phyloP scores from a whole-genome alignment of 2,113 vertebrate genomes.

The Aegithalos caudatus region DNA sequence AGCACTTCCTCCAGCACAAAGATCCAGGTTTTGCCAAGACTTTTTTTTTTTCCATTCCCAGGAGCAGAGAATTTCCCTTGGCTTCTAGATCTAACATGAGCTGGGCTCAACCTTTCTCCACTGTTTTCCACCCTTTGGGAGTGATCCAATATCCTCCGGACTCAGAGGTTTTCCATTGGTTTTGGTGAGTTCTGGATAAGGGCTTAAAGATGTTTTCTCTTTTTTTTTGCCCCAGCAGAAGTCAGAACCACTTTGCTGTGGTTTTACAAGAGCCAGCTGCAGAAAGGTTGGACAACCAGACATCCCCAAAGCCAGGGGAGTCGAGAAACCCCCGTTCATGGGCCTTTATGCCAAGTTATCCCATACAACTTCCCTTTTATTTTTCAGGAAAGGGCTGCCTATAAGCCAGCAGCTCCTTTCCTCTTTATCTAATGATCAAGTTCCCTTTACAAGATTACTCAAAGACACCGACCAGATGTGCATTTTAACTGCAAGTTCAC shows the following conservation, averaged over 20 bases:
- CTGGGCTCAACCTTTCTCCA: neutral
- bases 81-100: neutral
- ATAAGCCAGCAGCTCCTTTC: neutral
- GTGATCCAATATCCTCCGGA: neutral
- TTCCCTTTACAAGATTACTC: neutral
- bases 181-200: neutral
- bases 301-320: neutral
- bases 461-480: neutral
- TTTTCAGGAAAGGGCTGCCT: neutral
- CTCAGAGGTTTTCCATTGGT: neutral
- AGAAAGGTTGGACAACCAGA: conserved; percentile 39
- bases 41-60: neutral
- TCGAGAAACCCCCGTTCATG: neutral
- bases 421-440: neutral
- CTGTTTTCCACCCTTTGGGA: neutral
- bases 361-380: neutral
- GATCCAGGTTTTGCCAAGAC: neutral
- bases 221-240: neutral
- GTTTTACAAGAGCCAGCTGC: conserved; percentile 43
- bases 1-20: neutral
- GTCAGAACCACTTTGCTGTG: conserved; percentile 13
- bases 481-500: neutral
- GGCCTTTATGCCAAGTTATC: neutral
- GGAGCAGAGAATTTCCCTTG: conserved; percentile 4
- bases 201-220: neutral